Percentiles rank a stretch among this genome's conserved stretches.
These are phyloP conservation scores for Bucorvus abyssinicus DNA, from an alignment of 2,797 vertebrate species.

Conservation along the genomic window DNA sequence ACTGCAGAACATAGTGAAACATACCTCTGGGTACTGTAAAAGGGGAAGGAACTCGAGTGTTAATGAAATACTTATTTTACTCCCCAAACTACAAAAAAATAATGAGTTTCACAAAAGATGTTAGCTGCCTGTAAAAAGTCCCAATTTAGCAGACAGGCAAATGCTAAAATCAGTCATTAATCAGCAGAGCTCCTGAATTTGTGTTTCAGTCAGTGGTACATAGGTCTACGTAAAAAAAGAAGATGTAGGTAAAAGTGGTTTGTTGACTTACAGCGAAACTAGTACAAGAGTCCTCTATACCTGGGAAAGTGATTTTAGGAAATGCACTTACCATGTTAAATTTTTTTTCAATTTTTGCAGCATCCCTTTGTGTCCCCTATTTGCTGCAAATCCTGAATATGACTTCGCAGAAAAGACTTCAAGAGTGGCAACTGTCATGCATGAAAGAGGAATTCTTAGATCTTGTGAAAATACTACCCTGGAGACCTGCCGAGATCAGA, in stretches of 20 bases:
- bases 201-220: not conserved
- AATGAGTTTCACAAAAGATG: not conserved
- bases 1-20: not conserved
- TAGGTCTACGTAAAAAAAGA: not conserved
- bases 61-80: conserved; percentile 57
- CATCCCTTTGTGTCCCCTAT: not conserved
- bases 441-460: not conserved
- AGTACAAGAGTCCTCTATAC: not conserved
- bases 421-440: not conserved
- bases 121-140: not conserved
- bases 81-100: not conserved
- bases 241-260: not conserved
- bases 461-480: not conserved
- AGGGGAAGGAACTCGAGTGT: not conserved
- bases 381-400: not conserved
- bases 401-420: not conserved
- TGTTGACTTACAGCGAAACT: not conserved
- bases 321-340: not conserved
- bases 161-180: not conserved
- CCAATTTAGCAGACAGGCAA: not conserved
- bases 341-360: not conserved
- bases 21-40: conserved; percentile 1
- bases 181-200: not conserved
- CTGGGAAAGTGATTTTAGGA: not conserved
- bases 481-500: not conserved